Conservation (phyloP, 1,140 invertebrate species). For the Drosophila pseudoobscura region DNA sequence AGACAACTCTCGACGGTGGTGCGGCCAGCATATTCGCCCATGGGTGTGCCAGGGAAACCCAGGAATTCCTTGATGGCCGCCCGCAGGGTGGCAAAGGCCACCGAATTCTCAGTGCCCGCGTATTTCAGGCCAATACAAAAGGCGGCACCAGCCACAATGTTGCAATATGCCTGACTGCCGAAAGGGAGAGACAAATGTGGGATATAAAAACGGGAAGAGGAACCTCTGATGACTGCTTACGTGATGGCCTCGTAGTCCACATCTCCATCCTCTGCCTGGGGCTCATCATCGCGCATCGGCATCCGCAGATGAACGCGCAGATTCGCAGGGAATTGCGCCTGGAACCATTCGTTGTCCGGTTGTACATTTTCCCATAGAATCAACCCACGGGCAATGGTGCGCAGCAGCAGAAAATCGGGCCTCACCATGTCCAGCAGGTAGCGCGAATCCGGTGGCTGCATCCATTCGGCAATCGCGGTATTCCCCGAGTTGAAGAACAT, state of each 20-base stretch:
- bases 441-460: slow-evolving; percentile 94
- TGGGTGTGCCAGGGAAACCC: slow-evolving; percentile 85
- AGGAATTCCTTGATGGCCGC: slow-evolving; percentile 76
- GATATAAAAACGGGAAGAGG: not conserved
- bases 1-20: slow-evolving; percentile 95
- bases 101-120: slow-evolving; percentile 94
- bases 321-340: slow-evolving; percentile 84
- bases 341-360: slow-evolving; percentile 93
- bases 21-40: slow-evolving; percentile 94
- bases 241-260: slow-evolving; percentile 98
- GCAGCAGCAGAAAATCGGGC: slow-evolving; percentile 95
- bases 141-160: slow-evolving; percentile 96
- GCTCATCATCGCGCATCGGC: slow-evolving; percentile 39
- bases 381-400: slow-evolving; percentile 89
- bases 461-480: slow-evolving; percentile 96
- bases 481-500: slow-evolving; percentile 96
- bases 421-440: slow-evolving; percentile 96
- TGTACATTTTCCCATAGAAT: slow-evolving; percentile 91
- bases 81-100: slow-evolving; percentile 90
- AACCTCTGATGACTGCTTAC: slow-evolving; percentile 84
- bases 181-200: not conserved
- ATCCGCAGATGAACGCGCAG: slow-evolving; percentile 59
- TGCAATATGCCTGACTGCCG: slow-evolving; percentile 96
- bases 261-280: slow-evolving; percentile 76
- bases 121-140: slow-evolving; percentile 97